A percentile compares a stretch with the other conserved stretches of the same genome.
phyloP scores from a whole-genome alignment of 23 tunicate genomes.

The Phallusia fumigata region DNA sequence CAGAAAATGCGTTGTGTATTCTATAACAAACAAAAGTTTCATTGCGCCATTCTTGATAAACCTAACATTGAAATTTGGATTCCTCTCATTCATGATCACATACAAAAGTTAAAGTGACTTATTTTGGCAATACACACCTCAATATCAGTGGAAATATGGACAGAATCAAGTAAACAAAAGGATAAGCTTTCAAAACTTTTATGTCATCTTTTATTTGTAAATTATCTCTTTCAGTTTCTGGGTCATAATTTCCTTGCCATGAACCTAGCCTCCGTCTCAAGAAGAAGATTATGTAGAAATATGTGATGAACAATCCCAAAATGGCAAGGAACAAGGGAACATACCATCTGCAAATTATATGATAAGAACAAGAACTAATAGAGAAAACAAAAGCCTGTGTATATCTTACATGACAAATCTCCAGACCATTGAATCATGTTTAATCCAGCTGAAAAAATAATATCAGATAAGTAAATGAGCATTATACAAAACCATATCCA shows the following conservation, averaged over 20 bases:
- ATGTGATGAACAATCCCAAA: constrained; percentile 39
- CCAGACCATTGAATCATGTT: constrained; percentile 75
- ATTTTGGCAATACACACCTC: constrained; percentile 11
- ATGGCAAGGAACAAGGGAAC: constrained; percentile 70
- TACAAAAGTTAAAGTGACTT: not conserved
- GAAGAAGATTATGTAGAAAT: constrained; percentile 52
- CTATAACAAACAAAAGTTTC: constrained; percentile 17
- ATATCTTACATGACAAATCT: constrained; percentile 64
- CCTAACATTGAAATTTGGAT: too few species aligned
- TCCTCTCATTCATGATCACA: too few species aligned
- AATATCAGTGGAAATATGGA: constrained; percentile 89
- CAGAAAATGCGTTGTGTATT: constrained; percentile 84
- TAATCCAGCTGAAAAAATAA: constrained; percentile 68
- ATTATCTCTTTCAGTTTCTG: constrained; percentile 48
- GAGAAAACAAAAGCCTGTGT: too few species aligned
- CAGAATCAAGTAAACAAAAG: constrained; percentile 62
- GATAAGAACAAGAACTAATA: not conserved
- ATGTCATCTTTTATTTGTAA: constrained; percentile 63
- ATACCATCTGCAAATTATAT: constrained; percentile 53
- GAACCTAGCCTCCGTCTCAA: constrained; percentile 32
- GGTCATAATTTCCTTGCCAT: constrained; percentile 80
- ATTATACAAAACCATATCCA: too few species aligned
- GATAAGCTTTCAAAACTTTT: constrained; percentile 69
- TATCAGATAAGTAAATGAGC: not conserved
- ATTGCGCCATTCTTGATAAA: too few species aligned